Conservation (phyloP, 2,113 vertebrate genomes). For the Felis chaus region DNA sequence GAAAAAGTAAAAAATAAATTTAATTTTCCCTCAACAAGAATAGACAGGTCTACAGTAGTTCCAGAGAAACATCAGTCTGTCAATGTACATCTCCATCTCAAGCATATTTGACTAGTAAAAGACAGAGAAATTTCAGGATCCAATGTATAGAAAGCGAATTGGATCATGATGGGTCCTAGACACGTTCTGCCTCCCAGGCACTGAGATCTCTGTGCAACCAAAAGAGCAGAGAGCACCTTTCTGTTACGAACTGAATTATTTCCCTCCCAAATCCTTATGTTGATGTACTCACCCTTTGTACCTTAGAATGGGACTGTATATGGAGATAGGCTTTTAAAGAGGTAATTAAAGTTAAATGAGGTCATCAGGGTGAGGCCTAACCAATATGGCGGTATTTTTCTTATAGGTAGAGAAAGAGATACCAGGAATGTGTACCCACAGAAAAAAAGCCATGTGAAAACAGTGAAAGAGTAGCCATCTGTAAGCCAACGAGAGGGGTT, state of each 20-base stretch:
- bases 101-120: neutral
- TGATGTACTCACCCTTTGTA: neutral
- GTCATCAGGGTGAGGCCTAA: neutral
- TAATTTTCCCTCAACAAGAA: neutral
- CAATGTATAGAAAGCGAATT: neutral
- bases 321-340: neutral
- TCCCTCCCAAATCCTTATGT: neutral
- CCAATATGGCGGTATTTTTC: neutral
- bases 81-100: neutral
- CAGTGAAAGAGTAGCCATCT: neutral
- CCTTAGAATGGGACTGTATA: neutral
- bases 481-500: neutral
- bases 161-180: neutral
- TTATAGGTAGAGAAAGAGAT: neutral
- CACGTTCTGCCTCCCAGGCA: neutral
- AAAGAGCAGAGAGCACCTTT: neutral
- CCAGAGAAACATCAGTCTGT: neutral
- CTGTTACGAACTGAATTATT: neutral
- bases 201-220: neutral
- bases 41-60: neutral
- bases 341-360: neutral
- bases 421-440: neutral
- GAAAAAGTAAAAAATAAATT: neutral
- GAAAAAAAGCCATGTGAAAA: neutral
- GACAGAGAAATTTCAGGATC: neutral